These are phyloP conservation scores for Metopolophium dirhodum DNA, from an alignment of 1,140 invertebrate genomes.

Conservation along the genomic window DNA sequence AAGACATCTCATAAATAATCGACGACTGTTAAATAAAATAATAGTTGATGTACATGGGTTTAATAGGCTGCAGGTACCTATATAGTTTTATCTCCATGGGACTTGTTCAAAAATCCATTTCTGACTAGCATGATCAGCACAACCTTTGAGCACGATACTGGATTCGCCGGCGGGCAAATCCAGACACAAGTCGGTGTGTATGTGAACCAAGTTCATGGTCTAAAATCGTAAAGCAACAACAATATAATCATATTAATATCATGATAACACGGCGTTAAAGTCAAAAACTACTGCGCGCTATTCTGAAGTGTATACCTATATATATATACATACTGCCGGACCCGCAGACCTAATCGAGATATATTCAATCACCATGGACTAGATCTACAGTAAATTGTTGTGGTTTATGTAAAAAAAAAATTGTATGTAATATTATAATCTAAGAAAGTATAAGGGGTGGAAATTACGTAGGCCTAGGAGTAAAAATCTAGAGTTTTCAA, in stretches of 20 bases:
- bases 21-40: not conserved
- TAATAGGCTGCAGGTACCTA: not conserved
- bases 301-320: too few relatives aligned
- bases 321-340: too few relatives aligned
- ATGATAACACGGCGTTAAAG: not conserved
- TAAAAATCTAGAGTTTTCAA: not conserved
- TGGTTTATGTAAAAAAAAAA: too few relatives aligned
- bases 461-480: too few relatives aligned
- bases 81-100: constrained; percentile 60
- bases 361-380: too few relatives aligned
- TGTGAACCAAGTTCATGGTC: constrained; percentile 66
- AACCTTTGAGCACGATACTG: constrained; percentile 59
- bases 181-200: constrained; percentile 67
- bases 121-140: constrained; percentile 59
- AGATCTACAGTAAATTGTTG: too few relatives aligned
- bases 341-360: too few relatives aligned
- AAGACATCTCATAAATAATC: constrained; percentile 4
- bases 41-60: not conserved
- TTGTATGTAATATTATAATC: too few relatives aligned
- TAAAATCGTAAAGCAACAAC: constrained; percentile 59
- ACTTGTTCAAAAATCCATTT: constrained; percentile 60
- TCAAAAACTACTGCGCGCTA: not conserved
- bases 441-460: too few relatives aligned
- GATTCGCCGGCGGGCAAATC: constrained; percentile 61
- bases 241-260: too few relatives aligned